These are phyloP conservation scores for Oncorhynchus clarkii DNA, from an alignment of 2,113 vertebrate genomes.

Conservation along the genomic window DNA sequence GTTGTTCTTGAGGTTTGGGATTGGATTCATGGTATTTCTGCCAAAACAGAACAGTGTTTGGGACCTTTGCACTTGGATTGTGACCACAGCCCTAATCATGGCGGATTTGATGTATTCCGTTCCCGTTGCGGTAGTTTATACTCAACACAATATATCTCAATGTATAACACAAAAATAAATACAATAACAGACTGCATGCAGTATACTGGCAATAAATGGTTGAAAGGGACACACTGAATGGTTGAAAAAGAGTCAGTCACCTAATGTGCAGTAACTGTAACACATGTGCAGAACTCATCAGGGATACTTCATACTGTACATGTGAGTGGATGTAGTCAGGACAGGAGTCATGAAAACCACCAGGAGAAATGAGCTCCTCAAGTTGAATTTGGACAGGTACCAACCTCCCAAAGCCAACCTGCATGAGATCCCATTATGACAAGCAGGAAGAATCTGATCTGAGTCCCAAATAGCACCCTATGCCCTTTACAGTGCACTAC, in stretches of 20 bases:
- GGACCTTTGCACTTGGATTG: slow-evolving; percentile 10
- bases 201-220: neutral
- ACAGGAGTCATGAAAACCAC: slow-evolving; percentile 37
- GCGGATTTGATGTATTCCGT: slow-evolving; percentile 7
- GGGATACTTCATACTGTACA: neutral
- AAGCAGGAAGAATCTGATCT: too few relatives aligned
- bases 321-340: neutral
- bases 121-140: slow-evolving; percentile 1
- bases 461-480: too few relatives aligned
- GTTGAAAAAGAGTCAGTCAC: neutral
- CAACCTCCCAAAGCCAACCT: slow-evolving; percentile 49
- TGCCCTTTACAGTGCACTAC: too few relatives aligned
- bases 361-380: slow-evolving; percentile 69
- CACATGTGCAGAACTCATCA: neutral
- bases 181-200: neutral
- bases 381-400: slow-evolving; percentile 77
- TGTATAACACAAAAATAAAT: neutral
- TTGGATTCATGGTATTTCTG: slow-evolving; percentile 15
- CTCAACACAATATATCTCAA: slow-evolving; percentile 1
- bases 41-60: neutral
- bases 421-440: slow-evolving; percentile 11
- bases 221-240: neutral
- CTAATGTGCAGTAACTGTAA: neutral
- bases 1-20: slow-evolving; percentile 25
- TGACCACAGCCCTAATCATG: slow-evolving; percentile 17